A percentile compares a stretch with the other conserved stretches of the same genome.
phyloP scores from a whole-genome alignment of 2,797 vertebrate species.

The Octomys mimax region DNA sequence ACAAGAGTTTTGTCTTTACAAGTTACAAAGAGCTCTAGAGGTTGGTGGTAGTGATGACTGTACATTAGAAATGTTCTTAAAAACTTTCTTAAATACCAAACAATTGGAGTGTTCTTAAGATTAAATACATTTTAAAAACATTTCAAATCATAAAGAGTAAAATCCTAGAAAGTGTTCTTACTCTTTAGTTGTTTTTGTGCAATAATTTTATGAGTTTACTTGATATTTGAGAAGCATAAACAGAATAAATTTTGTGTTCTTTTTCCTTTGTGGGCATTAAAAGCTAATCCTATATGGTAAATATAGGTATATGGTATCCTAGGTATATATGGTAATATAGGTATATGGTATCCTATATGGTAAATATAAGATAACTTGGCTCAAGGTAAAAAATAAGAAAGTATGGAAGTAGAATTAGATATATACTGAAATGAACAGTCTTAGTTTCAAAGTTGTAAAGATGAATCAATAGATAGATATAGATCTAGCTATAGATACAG shows the following conservation, averaged over 20 bases:
- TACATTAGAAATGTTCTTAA: neutral
- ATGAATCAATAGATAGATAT: neutral
- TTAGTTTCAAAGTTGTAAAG: slow-evolving; percentile 48
- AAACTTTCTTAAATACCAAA: slow-evolving; percentile 6
- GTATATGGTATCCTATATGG: neutral
- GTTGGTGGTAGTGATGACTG: accelerated
- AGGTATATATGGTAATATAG: too few species aligned
- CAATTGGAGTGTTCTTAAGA: neutral
- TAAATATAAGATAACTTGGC: slow-evolving; percentile 42
- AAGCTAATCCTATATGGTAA: slow-evolving; percentile 6
- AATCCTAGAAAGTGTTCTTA: neutral
- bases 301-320: too few species aligned
- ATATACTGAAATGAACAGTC: neutral
- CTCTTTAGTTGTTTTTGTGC: neutral
- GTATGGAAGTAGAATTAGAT: slow-evolving; percentile 22
- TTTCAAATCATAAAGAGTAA: neutral
- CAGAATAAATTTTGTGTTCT: neutral
- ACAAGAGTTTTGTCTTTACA: neutral
- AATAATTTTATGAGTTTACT: slow-evolving; percentile 15
- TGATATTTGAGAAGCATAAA: neutral
- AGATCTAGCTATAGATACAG: too few species aligned
- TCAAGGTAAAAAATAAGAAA: slow-evolving; percentile 58
- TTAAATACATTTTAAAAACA: neutral
- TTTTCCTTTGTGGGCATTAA: neutral
- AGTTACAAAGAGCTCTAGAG: neutral